phyloP scores from a whole-genome alignment of 2,113 vertebrate genomes.

The Zosterops hypoxanthus region DNA sequence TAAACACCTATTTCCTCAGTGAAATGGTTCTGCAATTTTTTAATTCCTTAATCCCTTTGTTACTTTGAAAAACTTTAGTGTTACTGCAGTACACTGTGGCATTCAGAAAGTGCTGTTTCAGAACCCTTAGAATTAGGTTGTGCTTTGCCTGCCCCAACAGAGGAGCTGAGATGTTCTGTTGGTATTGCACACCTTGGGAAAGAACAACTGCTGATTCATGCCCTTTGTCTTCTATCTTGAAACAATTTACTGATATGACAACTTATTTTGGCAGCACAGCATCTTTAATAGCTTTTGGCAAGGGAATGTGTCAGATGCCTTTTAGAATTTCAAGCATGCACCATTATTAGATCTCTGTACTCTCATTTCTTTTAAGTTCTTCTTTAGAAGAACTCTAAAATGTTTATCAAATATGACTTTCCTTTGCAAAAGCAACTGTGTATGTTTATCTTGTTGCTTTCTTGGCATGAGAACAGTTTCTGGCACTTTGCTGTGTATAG shows the following conservation, averaged over 20 bases:
- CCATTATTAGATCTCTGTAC: not conserved
- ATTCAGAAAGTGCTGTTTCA: not conserved
- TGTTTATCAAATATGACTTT: not conserved
- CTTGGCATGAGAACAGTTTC: not conserved
- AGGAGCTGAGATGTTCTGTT: not conserved
- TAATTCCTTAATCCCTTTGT: not conserved
- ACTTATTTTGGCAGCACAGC: not conserved
- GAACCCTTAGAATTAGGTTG: not conserved
- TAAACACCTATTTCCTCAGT: not conserved
- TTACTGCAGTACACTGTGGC: not conserved
- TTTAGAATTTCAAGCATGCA: not conserved
- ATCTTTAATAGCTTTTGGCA: not conserved
- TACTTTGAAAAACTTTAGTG: not conserved
- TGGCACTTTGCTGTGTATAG: not conserved
- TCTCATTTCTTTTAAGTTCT: not conserved
- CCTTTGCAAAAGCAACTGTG: not conserved
- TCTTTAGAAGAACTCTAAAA: not conserved
- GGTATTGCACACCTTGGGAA: not conserved
- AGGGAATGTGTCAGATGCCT: not conserved
- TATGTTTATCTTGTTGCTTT: not conserved
- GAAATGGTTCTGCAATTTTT: not conserved
- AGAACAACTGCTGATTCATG: not conserved
- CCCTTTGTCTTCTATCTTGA: not conserved
- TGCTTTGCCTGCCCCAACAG: not conserved
- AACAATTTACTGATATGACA: not conserved